phyloP scores from a whole-genome alignment of 1,140 invertebrate species.

The Pseudomyrmex sp. region DNA sequence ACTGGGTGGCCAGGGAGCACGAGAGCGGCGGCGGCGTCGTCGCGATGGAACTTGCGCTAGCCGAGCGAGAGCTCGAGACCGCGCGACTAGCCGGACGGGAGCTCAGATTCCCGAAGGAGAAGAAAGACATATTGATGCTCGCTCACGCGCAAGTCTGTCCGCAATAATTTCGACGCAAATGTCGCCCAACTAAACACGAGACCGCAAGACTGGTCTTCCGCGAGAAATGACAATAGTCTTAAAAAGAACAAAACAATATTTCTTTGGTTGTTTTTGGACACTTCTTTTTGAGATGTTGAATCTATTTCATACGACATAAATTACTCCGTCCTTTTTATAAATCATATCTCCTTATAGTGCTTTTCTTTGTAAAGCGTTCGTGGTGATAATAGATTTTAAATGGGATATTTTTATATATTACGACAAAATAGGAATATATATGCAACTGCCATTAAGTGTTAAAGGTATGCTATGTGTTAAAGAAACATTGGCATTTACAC shows the following conservation, averaged over 20 bases:
- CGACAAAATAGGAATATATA: neutral
- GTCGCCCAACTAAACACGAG: conserved; percentile 9
- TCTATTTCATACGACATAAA: conserved; percentile 46
- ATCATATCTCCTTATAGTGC: conserved; percentile 47
- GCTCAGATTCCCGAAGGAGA: conserved; percentile 97
- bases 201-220: conserved; percentile 58
- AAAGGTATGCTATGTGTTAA: conserved; percentile 9
- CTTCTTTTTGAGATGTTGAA: conserved; percentile 35
- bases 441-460: conserved; percentile 36
- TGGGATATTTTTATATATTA: conserved; percentile 60
- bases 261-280: conserved; percentile 36
- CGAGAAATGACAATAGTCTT: conserved; percentile 40
- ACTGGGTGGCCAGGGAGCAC: conserved; percentile 96
- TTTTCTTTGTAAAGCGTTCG: conserved; percentile 59
- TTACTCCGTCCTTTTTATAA: conserved; percentile 67
- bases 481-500: conserved; percentile 19
- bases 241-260: conserved; percentile 23
- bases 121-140: conserved; percentile 96
- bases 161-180: conserved; percentile 69
- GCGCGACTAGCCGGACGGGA: conserved; percentile 95
- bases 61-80: conserved; percentile 95
- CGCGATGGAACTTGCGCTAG: conserved; percentile 91
- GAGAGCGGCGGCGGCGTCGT: conserved; percentile 92
- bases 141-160: conserved; percentile 91
- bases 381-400: conserved; percentile 73